Evolutionary conservation across 64 coral and sea anemone genomes (phyloP), one percentile per base, ranked within the genome.

Genomic region (Cladopsammia gracilis): DNA sequence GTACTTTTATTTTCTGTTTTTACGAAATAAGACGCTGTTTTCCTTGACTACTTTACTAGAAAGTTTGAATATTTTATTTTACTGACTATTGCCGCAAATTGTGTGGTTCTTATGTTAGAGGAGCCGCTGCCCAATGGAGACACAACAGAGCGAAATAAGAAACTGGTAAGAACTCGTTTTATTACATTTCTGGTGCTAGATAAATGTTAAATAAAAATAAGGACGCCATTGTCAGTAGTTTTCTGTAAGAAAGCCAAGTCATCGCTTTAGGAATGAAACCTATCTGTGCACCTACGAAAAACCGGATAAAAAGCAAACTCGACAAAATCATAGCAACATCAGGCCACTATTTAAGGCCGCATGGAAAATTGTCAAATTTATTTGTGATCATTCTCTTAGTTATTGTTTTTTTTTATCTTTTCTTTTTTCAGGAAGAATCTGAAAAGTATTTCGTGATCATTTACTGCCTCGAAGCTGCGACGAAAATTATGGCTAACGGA

Each of bases 41-140:
- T 92, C 88, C 94, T 96, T 96, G 70, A 96, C 98, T 81, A 45
- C 46, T 64, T 64, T 81, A 65, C 25, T 64, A 99, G 86, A 87
- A 90, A 85, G 48, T 99, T 99, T 93, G 98, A 99, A 88, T 96
- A 96, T 93, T 99, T 96, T 88, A 99, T 99, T 57, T 78, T 99
- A 34, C 84, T 99, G 56, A 99, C 95, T 13, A 99, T 99, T 52
- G 98, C 98, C 24, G 95, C 87, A 23, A 99, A 99, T 76, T 99
- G 98, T 58, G 93, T 99, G 22, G 98, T 99, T 16, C 80, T 99
- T 71, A 94, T 88, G 70, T 26, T 99, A 16, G 98, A 99, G 44
- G 93, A 89, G 22, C 98, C 98, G 18, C 89, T 96, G 7, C 98
- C 98, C 25, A 82, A 89, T 43, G 92, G 94, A 43, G 98, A 99